Conservation (phyloP, 2,888 invertebrate species). For the Hermaeophaga mercurialis region DNA sequence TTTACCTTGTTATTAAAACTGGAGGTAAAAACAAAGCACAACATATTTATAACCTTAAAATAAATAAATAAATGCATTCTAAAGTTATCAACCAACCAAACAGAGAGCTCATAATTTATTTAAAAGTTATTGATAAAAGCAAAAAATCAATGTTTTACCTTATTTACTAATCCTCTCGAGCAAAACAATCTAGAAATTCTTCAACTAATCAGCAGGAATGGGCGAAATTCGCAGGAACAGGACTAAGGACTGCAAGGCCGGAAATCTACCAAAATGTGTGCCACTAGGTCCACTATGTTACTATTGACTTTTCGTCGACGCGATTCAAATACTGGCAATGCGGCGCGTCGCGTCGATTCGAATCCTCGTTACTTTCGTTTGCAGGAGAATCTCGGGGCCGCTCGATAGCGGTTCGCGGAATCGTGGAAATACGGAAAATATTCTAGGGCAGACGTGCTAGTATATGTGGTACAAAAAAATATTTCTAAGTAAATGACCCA, state of each 20-base stretch:
- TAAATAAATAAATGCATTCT: too few relatives aligned
- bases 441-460: not conserved
- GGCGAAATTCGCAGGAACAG: not conserved
- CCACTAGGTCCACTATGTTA: slow-evolving; percentile 6
- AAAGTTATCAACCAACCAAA: too few relatives aligned
- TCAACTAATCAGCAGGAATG: not conserved
- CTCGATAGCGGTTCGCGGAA: slow-evolving; percentile 4
- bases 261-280: slow-evolving; percentile 6
- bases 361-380: too few relatives aligned
- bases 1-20: too few relatives aligned
- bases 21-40: too few relatives aligned
- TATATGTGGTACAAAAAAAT: too few relatives aligned
- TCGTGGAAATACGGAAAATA: slow-evolving; percentile 3
- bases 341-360: not conserved
- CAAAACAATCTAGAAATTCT: not conserved
- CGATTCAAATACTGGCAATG: slow-evolving; percentile 11
- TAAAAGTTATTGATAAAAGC: too few relatives aligned
- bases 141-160: slow-evolving; percentile 10
- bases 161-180: not conserved
- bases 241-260: slow-evolving; percentile 4
- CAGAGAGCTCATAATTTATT: too few relatives aligned
- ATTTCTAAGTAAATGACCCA: too few relatives aligned
- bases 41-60: too few relatives aligned
- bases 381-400: slow-evolving; percentile 2
- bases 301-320: slow-evolving; percentile 15